Conservation (phyloP, 1,140 invertebrate genomes). For the Drosophila truncata region DNA sequence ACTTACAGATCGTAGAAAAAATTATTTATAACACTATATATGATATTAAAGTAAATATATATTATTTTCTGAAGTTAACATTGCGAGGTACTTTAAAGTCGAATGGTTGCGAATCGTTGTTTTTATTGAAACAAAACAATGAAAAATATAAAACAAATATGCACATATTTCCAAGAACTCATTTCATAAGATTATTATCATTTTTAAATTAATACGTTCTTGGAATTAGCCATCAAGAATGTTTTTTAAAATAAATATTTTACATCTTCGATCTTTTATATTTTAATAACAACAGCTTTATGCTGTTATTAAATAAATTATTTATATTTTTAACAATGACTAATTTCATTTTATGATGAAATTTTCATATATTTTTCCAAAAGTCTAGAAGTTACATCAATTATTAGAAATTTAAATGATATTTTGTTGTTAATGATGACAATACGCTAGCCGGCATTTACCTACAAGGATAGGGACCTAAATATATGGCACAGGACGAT, state of each 20-base stretch:
- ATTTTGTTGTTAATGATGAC: too few relatives aligned
- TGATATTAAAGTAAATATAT: not conserved
- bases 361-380: too few relatives aligned
- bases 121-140: not conserved
- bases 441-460: too few relatives aligned
- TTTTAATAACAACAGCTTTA: not conserved
- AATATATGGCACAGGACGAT: not conserved
- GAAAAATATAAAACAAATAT: not conserved
- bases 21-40: not conserved
- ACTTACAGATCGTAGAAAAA: not conserved
- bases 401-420: too few relatives aligned
- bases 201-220: not conserved
- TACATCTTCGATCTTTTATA: not conserved
- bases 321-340: not conserved
- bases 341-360: too few relatives aligned
- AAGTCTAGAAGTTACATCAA: too few relatives aligned
- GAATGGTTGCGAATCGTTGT: not conserved
- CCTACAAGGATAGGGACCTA: not conserved
- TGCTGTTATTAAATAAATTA: not conserved
- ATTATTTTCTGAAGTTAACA: not conserved
- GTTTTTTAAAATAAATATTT: not conserved
- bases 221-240: slow-evolving; percentile 5
- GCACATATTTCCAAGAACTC: not conserved
- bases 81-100: not conserved
- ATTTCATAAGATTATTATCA: not conserved